These are phyloP conservation scores for Ptilodon capucinus DNA, from an alignment of 2,888 invertebrate species.

Conservation along the genomic window DNA sequence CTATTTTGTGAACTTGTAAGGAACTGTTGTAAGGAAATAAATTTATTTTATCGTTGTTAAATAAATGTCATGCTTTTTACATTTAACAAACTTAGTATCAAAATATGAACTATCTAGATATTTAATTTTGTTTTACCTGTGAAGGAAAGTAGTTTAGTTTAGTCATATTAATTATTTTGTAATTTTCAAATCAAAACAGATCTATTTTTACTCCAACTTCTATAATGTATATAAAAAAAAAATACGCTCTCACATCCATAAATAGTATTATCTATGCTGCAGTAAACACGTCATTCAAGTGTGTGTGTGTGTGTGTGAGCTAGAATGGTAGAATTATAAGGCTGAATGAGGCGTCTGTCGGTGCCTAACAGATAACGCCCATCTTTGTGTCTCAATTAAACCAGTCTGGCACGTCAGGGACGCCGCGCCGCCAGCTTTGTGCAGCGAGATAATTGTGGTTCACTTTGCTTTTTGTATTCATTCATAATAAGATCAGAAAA, in stretches of 20 bases:
- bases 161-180: too few relatives aligned
- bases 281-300: conserved; percentile 10
- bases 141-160: too few relatives aligned
- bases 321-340: conserved; percentile 22
- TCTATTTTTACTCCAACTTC: too few relatives aligned
- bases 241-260: background rate
- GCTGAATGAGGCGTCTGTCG: conserved; percentile 28
- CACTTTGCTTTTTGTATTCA: background rate
- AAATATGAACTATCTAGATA: too few relatives aligned
- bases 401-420: conserved; percentile 21
- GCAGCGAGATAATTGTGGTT: background rate
- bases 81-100: too few relatives aligned
- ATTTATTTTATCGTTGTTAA: too few relatives aligned
- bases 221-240: too few relatives aligned
- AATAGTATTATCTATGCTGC: background rate
- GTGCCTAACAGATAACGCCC: conserved; percentile 34
- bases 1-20: conserved; percentile 9
- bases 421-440: conserved; percentile 9
- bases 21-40: too few relatives aligned
- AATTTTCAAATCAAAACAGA: too few relatives aligned
- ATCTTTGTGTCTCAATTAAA: conserved; percentile 40
- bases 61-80: too few relatives aligned
- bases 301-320: conserved; percentile 22
- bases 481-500: too few relatives aligned
- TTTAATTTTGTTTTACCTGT: too few relatives aligned